Conservation (phyloP, 2,113 vertebrate species). For the Machaerirhynchus nigripectus region DNA sequence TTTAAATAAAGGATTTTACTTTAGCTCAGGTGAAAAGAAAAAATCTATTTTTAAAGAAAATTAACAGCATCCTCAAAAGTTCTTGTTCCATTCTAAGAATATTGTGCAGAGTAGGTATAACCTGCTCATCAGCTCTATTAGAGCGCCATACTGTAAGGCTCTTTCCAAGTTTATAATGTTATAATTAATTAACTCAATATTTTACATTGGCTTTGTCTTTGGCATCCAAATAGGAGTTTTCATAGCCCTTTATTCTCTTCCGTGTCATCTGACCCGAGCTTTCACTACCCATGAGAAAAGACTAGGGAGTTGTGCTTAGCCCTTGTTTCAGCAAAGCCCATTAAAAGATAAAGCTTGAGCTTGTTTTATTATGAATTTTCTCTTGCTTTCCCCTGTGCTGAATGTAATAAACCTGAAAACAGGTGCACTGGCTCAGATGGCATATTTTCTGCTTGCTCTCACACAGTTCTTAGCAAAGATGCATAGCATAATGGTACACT, state of each 20-base stretch:
- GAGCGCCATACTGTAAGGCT: neutral
- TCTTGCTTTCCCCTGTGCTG: constrained; percentile 14
- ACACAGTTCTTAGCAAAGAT: neutral
- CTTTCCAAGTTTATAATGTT: neutral
- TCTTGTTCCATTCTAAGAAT: neutral
- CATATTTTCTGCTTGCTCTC: neutral
- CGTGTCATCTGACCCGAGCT: neutral
- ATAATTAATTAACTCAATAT: neutral
- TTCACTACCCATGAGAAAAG: neutral
- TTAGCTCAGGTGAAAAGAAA: neutral
- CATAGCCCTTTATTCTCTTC: neutral
- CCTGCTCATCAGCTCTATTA: neutral
- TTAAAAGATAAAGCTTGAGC: constrained; percentile 22
- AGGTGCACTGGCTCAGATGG: constrained; percentile 1
- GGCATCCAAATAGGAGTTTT: neutral
- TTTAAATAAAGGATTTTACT: neutral
- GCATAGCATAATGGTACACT: neutral
- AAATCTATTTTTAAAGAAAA: neutral
- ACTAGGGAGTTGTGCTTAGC: neutral
- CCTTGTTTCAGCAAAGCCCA: neutral
- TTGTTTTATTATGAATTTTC: constrained; percentile 9
- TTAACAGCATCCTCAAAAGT: neutral
- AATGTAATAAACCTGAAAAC: constrained; percentile 28
- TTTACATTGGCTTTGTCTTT: neutral
- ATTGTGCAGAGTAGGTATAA: neutral